A percentile compares a stretch with the other conserved stretches of the same genome.
Conservation (phyloP, 2,888 invertebrate genomes). For the Sepiola atlantica region DNA sequence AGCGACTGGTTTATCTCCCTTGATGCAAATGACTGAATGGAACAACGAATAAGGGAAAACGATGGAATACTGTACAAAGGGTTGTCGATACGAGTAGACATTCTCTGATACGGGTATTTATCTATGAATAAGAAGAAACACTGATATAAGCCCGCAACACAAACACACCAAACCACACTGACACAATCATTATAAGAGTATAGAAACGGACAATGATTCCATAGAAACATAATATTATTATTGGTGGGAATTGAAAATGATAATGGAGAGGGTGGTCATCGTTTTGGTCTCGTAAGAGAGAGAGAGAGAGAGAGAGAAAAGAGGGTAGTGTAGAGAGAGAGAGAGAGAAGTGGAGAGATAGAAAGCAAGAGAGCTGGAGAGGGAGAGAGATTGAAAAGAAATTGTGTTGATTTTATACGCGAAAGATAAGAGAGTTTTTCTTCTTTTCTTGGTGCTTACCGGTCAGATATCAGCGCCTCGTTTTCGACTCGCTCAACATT, state of each 20-base stretch:
- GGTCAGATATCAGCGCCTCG: neutral
- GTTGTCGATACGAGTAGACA: slow-evolving; percentile 13
- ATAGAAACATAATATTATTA: neutral
- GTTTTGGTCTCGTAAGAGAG: too few species aligned
- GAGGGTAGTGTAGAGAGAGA: neutral
- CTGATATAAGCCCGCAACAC: neutral
- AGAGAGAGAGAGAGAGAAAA: neutral
- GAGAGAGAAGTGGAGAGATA: neutral
- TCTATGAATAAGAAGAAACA: neutral
- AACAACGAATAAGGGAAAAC: neutral
- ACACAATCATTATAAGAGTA: neutral
- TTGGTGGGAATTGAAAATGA: neutral
- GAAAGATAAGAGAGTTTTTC: neutral
- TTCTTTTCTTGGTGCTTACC: neutral
- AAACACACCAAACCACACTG: neutral
- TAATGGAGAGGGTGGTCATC: neutral
- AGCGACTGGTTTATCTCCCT: neutral
- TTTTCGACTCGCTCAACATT: neutral
- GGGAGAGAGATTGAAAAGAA: slow-evolving; percentile 15
- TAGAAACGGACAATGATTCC: neutral
- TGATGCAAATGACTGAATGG: neutral
- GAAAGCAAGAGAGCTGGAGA: too few species aligned
- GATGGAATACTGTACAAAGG: neutral
- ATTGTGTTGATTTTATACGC: neutral
- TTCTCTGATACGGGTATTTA: neutral